Percentiles rank a stretch among this genome's conserved stretches.
phyloP scores from a whole-genome alignment of 2,888 invertebrate species.

The Hymenopus coronatus region DNA sequence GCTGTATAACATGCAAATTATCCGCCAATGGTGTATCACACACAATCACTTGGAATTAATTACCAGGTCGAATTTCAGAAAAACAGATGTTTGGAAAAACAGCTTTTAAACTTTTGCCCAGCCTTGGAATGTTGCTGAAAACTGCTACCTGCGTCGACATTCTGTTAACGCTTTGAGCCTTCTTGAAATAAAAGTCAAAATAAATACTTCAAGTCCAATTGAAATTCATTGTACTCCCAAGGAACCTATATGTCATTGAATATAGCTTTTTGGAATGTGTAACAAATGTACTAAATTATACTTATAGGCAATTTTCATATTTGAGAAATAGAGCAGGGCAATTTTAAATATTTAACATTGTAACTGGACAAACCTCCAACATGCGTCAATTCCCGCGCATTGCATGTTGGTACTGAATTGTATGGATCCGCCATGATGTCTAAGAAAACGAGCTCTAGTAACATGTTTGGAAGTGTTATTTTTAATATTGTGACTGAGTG shows the following conservation, averaged over 20 bases:
- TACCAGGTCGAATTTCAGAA: slow-evolving; percentile 42
- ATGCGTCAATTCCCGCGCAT: slow-evolving; percentile 53
- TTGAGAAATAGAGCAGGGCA: not conserved
- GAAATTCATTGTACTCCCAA: not conserved
- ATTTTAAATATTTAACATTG: not conserved
- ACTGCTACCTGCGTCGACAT: slow-evolving; percentile 38
- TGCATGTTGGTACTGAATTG: slow-evolving; percentile 66
- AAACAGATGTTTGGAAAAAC: slow-evolving; percentile 41
- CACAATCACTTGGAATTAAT: slow-evolving; percentile 2
- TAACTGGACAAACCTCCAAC: slow-evolving; percentile 28
- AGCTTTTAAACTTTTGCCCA: slow-evolving; percentile 40
- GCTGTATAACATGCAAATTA: not conserved
- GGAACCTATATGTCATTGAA: not conserved
- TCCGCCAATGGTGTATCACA: not conserved
- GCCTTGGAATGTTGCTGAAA: slow-evolving; percentile 41
- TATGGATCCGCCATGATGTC: slow-evolving; percentile 80
- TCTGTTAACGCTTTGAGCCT: slow-evolving; percentile 18
- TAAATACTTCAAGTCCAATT: slow-evolving; percentile 9
- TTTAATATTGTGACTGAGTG: slow-evolving; percentile 76
- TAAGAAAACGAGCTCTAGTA: slow-evolving; percentile 70
- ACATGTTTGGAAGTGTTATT: slow-evolving; percentile 71
- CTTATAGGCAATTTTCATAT: not conserved
- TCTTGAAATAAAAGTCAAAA: slow-evolving; percentile 31
- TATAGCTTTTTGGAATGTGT: not conserved
- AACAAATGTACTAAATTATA: not conserved